Evolutionary conservation across 2,113 vertebrate genomes (phyloP), one percentile per base, ranked within the genome.

Genomic region (Colistium nudipinnis): DNA sequence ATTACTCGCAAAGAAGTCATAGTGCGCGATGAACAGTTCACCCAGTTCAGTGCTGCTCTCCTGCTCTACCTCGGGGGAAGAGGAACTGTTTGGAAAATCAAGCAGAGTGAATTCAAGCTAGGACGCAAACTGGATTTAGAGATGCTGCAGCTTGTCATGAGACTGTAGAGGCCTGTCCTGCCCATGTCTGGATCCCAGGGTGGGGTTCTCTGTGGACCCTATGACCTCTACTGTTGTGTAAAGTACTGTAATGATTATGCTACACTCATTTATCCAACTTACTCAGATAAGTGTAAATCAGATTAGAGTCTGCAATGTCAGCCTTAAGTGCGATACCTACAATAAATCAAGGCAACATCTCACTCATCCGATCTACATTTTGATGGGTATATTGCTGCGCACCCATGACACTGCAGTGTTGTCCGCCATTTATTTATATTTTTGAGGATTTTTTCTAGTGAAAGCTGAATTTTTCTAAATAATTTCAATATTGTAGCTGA

Each of bases 11-110:
- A 75, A 4, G 36, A 17, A 55, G 71, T 43, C 39, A 8, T 22
- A 22, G 76, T 79, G 77, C 75, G 48, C 47, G 73, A 43, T 48
- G 72, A 52, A 64, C 47, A 19, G 73, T 78, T 44, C 48, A 67
- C 70, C 72, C 30, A 59, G 71, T 2, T 67, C 54, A 81, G 51
- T 38, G 70, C 69, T 2, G 53, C 69, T 65, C 64, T 38, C 53
- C 27, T 57, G 39, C 51, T 54, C 27, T 44, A 51, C 76, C 70
- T 70, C 62, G 0, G 55, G 82, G 78, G 49, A 36, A 16, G 52
- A 12, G 4, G 36, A 49, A 19, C 3, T 9, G 52, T 36, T 65
- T 4, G 62, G 64, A 64, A 54, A 39, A 68, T 33, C 68, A 41
- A 24, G 60, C 63, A 25, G 61, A 2, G 38, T 48, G 57, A 41